Evolutionary conservation across 2,113 vertebrate species (phyloP).

Genomic region (Psilopogon haemacephalus): DNA sequence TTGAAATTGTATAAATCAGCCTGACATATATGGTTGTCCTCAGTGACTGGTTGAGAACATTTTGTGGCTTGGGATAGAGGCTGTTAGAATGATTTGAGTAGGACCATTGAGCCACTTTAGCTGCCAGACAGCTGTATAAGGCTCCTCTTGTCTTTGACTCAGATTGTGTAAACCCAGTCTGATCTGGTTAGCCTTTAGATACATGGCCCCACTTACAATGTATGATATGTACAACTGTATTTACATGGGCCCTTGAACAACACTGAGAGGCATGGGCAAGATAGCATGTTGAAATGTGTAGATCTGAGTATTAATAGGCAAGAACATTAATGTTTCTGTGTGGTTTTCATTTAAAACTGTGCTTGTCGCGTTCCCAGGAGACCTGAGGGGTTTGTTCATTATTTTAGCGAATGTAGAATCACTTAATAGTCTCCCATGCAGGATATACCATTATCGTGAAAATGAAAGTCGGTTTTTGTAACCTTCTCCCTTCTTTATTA

Average conservation of each 20-base stretch:
- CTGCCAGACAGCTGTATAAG: background rate
- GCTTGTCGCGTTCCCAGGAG: background rate
- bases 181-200: background rate
- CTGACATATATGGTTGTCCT: fast-evolving
- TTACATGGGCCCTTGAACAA: background rate
- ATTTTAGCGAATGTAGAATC: background rate
- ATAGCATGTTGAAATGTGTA: background rate
- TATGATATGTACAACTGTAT: background rate
- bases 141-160: background rate
- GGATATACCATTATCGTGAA: background rate
- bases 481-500: background rate
- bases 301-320: background rate
- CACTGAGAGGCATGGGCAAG: background rate
- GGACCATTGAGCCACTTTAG: background rate
- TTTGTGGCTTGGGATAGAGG: background rate
- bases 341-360: background rate
- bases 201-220: background rate
- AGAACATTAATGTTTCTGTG: background rate
- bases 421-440: background rate
- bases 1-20: background rate
- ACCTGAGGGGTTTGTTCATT: background rate
- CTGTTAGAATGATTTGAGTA: background rate
- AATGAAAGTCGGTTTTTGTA: background rate
- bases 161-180: background rate
- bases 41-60: background rate